Conservation (phyloP, 2,113 vertebrate species). For the Oryzias melastigma region DNA sequence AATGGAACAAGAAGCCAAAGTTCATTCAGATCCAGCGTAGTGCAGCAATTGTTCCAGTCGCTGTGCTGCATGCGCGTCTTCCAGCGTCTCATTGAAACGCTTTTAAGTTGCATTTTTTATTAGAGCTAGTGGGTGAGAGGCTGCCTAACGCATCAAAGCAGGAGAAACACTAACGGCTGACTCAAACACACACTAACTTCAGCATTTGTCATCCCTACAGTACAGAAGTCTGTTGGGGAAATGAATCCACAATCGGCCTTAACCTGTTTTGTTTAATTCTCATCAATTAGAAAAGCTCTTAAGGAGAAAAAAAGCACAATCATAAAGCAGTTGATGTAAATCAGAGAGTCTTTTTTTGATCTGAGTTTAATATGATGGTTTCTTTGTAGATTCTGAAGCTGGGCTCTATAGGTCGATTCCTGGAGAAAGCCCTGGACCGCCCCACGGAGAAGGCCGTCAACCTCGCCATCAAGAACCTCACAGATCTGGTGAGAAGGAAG, state of each 20-base stretch:
- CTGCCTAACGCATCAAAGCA: constrained; percentile 53
- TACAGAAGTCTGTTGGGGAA: constrained; percentile 10
- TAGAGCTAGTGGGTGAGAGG: constrained; percentile 49
- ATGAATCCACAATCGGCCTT: not conserved
- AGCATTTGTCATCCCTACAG: constrained; percentile 22
- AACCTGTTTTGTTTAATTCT: not conserved
- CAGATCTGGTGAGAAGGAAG: constrained; percentile 83
- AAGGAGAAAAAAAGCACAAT: not conserved
- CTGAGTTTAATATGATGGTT: constrained; percentile 7
- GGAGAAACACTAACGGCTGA: constrained; percentile 29
- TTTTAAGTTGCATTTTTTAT: constrained; percentile 12
- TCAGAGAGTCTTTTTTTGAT: not conserved
- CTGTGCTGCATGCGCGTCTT: constrained; percentile 36
- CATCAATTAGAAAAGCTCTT: not conserved
- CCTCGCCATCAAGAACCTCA: constrained; percentile 89
- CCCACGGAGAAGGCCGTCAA: constrained; percentile 84
- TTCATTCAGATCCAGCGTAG: constrained; percentile 39
- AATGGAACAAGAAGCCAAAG: constrained; percentile 65
- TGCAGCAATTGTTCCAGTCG: constrained; percentile 34
- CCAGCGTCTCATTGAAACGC: constrained; percentile 6
- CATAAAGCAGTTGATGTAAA: not conserved
- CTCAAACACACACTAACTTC: constrained; percentile 34
- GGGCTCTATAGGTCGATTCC: constrained; percentile 87
- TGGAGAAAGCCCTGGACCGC: constrained; percentile 89
- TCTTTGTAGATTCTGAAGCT: constrained; percentile 87